Conservation (phyloP, 2,888 invertebrate genomes). For the Tinea semifulvella region DNA sequence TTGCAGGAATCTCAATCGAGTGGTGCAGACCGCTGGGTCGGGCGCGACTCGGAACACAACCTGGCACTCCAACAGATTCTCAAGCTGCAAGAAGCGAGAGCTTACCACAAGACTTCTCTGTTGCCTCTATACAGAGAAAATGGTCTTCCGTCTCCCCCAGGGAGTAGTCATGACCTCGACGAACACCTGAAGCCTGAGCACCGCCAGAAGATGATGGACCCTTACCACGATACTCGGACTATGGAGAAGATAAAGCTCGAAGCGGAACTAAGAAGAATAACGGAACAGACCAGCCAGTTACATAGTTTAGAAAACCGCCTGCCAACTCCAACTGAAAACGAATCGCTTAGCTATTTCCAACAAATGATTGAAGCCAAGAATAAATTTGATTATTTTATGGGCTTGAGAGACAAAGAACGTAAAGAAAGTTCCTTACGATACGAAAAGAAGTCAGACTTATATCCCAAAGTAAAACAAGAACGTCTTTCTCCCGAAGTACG, state of each 20-base stretch:
- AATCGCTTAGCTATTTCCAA: slow-evolving; percentile 52
- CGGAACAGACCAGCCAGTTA: slow-evolving; percentile 63
- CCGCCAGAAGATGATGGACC: slow-evolving; percentile 29
- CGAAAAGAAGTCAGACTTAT: slow-evolving; percentile 22
- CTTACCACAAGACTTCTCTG: slow-evolving; percentile 67
- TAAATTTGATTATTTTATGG: slow-evolving; percentile 47
- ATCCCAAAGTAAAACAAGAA: slow-evolving; percentile 39
- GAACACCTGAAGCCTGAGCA: slow-evolving; percentile 28
- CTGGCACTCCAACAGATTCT: slow-evolving; percentile 92
- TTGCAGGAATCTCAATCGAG: slow-evolving; percentile 84
- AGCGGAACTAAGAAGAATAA: slow-evolving; percentile 62
- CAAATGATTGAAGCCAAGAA: slow-evolving; percentile 58
- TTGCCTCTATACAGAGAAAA: slow-evolving; percentile 57
- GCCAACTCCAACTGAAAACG: slow-evolving; percentile 35
- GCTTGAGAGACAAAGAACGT: slow-evolving; percentile 48
- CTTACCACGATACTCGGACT: slow-evolving; percentile 46
- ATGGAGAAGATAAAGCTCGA: slow-evolving; percentile 61
- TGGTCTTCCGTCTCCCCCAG: slow-evolving; percentile 58
- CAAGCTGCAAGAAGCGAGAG: slow-evolving; percentile 88
- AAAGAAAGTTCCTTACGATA: slow-evolving; percentile 24
- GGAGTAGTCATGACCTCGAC: slow-evolving; percentile 52
- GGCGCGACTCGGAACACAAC: slow-evolving; percentile 90
- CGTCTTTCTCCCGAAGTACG: slow-evolving; percentile 39
- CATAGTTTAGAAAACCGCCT: slow-evolving; percentile 34
- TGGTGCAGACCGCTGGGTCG: slow-evolving; percentile 88